A percentile compares a stretch with the other conserved stretches of the same genome.
These are phyloP conservation scores for Trissolcus basalis DNA, from an alignment of 1,140 invertebrate species.

Conservation along the genomic window DNA sequence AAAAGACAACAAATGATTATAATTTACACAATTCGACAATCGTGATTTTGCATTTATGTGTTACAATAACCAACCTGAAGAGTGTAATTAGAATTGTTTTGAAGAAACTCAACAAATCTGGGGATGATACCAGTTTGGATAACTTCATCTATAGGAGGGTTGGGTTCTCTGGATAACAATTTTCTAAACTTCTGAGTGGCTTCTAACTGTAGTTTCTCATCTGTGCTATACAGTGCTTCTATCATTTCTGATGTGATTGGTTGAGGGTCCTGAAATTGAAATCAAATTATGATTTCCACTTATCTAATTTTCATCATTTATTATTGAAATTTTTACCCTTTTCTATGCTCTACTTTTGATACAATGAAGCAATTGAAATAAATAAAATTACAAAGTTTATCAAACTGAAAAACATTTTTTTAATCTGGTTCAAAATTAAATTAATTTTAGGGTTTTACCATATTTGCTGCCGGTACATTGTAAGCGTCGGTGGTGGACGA, in stretches of 20 bases:
- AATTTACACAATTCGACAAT: too few relatives aligned
- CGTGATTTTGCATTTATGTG: not conserved
- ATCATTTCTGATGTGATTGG: slow-evolving; percentile 88
- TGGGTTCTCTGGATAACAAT: slow-evolving; percentile 94
- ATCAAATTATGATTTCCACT: not conserved
- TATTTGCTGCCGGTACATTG: slow-evolving; percentile 57
- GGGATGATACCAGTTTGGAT: slow-evolving; percentile 97
- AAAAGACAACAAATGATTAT: not conserved
- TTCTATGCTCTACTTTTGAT: too few relatives aligned
- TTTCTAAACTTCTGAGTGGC: slow-evolving; percentile 97
- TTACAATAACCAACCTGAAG: slow-evolving; percentile 81
- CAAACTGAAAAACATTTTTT: too few relatives aligned
- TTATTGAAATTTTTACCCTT: too few relatives aligned
- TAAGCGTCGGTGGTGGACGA: slow-evolving; percentile 67
- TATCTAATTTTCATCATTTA: too few relatives aligned
- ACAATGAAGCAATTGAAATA: too few relatives aligned
- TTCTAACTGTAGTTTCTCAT: slow-evolving; percentile 87
- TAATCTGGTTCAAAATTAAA: not conserved
- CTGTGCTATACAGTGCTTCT: slow-evolving; percentile 87
- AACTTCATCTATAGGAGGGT: slow-evolving; percentile 99
- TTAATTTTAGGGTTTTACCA: slow-evolving; percentile 59
- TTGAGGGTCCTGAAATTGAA: slow-evolving; percentile 61
- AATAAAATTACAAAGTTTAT: not conserved
- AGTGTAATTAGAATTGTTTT: slow-evolving; percentile 88
- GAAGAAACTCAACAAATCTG: slow-evolving; percentile 95